These are phyloP conservation scores for Lithophane semibrunnea DNA, from an alignment of 2,888 invertebrate species.

Conservation along the genomic window DNA sequence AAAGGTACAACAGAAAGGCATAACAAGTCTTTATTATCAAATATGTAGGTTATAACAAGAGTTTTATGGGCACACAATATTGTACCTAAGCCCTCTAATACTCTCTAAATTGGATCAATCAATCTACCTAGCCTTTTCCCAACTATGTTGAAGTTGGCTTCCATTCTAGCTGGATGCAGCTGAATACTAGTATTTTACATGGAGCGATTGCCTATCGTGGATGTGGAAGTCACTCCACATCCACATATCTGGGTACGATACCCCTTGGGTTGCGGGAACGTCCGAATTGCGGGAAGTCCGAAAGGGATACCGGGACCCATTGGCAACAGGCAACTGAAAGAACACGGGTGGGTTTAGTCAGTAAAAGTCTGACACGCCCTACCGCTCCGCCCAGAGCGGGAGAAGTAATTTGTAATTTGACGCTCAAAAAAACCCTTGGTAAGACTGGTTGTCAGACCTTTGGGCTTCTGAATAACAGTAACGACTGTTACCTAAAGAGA, in stretches of 20 bases:
- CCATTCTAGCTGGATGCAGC: not conserved
- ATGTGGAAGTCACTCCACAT: too few relatives aligned
- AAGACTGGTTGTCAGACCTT: not conserved
- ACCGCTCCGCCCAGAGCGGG: too few relatives aligned
- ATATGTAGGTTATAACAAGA: slow-evolving; percentile 64
- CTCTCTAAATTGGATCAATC: not conserved
- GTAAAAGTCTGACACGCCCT: too few relatives aligned
- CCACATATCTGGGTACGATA: not conserved
- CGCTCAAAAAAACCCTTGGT: not conserved
- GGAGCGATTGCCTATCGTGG: not conserved
- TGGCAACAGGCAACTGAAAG: too few relatives aligned
- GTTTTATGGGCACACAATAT: slow-evolving; percentile 31
- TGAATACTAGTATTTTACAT: not conserved
- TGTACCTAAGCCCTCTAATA: slow-evolving; percentile 25
- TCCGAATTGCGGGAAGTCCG: too few relatives aligned
- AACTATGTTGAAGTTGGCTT: not conserved
- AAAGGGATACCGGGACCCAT: too few relatives aligned
- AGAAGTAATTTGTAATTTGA: too few relatives aligned
- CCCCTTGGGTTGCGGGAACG: too few relatives aligned
- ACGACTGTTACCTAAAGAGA: not conserved
- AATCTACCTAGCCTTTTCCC: not conserved
- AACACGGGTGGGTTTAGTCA: too few relatives aligned
- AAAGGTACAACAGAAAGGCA: slow-evolving; percentile 49
- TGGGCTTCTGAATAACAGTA: not conserved
- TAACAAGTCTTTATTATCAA: slow-evolving; percentile 68